Evolutionary conservation across 2,113 vertebrate species (phyloP).

Genomic region (Hepsetus odoe): DNA sequence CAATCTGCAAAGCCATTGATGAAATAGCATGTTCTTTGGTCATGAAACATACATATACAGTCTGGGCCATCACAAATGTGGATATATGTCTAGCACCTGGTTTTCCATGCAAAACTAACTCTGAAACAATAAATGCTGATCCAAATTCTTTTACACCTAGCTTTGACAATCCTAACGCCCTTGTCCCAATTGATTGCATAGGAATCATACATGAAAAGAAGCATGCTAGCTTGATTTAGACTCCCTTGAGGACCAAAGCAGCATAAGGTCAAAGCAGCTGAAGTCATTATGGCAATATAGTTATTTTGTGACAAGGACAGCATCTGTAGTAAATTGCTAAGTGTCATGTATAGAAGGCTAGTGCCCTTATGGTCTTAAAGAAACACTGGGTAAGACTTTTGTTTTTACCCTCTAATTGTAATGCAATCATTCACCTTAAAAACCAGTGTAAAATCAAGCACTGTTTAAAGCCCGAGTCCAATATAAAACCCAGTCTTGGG

Average conservation of each 20-base stretch:
- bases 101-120: constrained; percentile 36
- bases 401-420: neutral
- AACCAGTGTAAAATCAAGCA: neutral
- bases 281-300: neutral
- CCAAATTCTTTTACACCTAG: neutral
- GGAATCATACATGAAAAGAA: constrained; percentile 15
- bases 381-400: neutral
- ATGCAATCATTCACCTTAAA: neutral
- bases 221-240: constrained; percentile 12
- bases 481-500: neutral
- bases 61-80: constrained; percentile 9
- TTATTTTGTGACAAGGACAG: neutral
- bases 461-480: constrained; percentile 9
- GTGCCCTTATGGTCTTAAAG: neutral
- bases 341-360: neutral
- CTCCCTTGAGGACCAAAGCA: constrained; percentile 13
- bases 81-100: constrained; percentile 4
- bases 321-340: neutral
- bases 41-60: constrained; percentile 22
- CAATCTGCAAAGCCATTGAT: neutral
- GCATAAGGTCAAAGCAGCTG: neutral
- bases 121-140: neutral
- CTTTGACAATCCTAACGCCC: constrained; percentile 35
- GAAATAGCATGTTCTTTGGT: constrained; percentile 47
- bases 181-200: constrained; percentile 33